These are phyloP conservation scores for Odontomachus brunneus DNA, from an alignment of 1,140 invertebrate genomes.

Conservation along the genomic window DNA sequence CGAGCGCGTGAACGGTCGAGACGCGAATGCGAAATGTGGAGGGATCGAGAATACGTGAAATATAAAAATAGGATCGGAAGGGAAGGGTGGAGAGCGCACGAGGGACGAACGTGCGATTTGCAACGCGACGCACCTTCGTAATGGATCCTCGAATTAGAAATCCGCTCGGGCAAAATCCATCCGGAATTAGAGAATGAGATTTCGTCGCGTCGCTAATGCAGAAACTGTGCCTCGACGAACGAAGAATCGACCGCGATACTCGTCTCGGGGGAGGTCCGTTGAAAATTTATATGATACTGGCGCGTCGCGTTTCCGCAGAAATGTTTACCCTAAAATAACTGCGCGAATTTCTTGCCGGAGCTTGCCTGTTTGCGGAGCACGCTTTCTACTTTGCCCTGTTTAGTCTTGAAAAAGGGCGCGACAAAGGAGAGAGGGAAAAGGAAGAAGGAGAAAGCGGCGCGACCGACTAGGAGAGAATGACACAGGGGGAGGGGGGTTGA, in stretches of 20 bases:
- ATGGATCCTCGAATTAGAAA: too few relatives aligned
- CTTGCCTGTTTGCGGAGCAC: background rate
- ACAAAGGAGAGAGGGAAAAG: background rate
- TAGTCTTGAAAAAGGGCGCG: background rate
- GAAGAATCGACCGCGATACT: too few relatives aligned
- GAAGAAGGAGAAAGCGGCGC: slow-evolving; percentile 10
- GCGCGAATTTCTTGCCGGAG: slow-evolving; percentile 19
- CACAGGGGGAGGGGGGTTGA: background rate
- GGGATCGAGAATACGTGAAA: background rate
- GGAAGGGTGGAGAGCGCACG: too few relatives aligned
- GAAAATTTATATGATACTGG: background rate
- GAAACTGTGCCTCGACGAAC: too few relatives aligned
- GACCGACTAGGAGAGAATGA: too few relatives aligned
- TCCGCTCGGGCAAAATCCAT: too few relatives aligned
- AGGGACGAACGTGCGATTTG: too few relatives aligned
- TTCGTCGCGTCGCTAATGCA: too few relatives aligned
- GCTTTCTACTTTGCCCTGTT: background rate
- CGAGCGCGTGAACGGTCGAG: background rate
- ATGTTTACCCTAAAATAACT: slow-evolving; percentile 24
- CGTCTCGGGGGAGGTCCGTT: background rate
- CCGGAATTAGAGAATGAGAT: too few relatives aligned
- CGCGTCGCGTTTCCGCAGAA: background rate
- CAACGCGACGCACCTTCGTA: too few relatives aligned
- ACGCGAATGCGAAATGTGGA: background rate
- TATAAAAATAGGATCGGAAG: background rate